Percentiles rank a stretch among this genome's conserved stretches.
phyloP scores from a whole-genome alignment of 1,140 invertebrate genomes.

The Cydia splendana region DNA sequence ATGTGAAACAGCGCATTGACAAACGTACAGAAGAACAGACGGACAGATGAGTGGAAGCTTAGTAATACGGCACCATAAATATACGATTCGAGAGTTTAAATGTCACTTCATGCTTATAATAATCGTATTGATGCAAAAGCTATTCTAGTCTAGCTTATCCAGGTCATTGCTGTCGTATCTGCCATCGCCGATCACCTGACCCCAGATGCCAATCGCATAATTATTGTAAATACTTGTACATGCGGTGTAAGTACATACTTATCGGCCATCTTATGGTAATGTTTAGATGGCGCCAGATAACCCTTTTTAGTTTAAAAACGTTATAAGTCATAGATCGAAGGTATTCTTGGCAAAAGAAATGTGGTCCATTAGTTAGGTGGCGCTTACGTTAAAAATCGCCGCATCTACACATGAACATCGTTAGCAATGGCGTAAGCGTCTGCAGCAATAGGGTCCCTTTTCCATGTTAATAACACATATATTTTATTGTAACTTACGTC shows the following conservation, averaged over 20 bases:
- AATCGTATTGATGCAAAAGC: not conserved
- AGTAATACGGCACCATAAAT: not conserved
- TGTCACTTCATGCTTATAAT: not conserved
- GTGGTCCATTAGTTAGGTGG: not conserved
- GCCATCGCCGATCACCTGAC: conserved; percentile 38
- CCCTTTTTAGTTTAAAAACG: not conserved
- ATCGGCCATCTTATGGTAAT: conserved; percentile 17
- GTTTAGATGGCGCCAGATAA: conserved; percentile 26
- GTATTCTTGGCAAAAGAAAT: not conserved
- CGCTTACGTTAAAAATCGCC: not conserved
- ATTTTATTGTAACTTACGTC: not conserved
- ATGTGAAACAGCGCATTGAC: too few species aligned
- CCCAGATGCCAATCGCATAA: conserved; percentile 45
- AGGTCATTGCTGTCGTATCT: conserved; percentile 33
- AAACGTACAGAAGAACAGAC: too few species aligned
- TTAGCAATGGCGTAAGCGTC: not conserved
- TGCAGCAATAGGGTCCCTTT: not conserved
- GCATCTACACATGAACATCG: not conserved
- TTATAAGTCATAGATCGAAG: not conserved
- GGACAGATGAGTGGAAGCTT: too few species aligned
- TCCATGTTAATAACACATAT: not conserved
- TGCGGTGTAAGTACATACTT: conserved; percentile 10
- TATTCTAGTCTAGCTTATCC: not conserved
- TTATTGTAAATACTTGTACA: conserved; percentile 52
- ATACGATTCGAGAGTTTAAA: not conserved